Conservation (phyloP, 2,888 invertebrate genomes). For the Volucella zonaria region DNA sequence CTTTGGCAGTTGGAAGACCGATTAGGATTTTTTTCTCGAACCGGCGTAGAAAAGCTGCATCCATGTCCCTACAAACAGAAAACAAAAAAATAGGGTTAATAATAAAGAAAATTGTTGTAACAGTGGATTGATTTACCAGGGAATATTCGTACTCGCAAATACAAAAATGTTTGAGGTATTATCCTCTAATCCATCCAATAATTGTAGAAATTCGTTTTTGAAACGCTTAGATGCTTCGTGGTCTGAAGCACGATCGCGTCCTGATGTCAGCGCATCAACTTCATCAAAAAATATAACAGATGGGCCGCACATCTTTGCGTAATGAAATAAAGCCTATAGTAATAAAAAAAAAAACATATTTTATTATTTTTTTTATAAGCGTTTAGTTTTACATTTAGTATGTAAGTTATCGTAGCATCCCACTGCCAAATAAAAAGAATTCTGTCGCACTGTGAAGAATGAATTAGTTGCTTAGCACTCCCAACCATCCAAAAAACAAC, state of each 20-base stretch:
- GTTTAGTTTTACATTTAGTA: no score
- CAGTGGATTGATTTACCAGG: slow-evolving; percentile 87
- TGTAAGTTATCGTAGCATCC: no score
- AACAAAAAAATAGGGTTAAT: not conserved
- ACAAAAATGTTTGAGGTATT: slow-evolving; percentile 86
- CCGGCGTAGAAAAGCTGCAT: slow-evolving; percentile 92
- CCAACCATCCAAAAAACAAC: no score
- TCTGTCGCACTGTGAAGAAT: no score
- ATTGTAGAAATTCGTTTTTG: slow-evolving; percentile 93
- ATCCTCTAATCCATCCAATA: slow-evolving; percentile 90
- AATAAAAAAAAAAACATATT: not conserved
- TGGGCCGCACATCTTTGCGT: slow-evolving; percentile 92
- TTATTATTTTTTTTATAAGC: no score
- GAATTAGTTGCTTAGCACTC: no score
- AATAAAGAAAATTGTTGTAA: no score
- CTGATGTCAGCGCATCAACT: slow-evolving; percentile 92
- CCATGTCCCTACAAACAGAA: slow-evolving; percentile 88
- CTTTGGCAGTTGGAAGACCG: slow-evolving; percentile 87
- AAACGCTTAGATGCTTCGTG: slow-evolving; percentile 94
- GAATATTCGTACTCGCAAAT: slow-evolving; percentile 94
- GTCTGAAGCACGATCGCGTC: slow-evolving; percentile 86
- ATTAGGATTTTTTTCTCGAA: slow-evolving; percentile 94
- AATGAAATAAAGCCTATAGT: slow-evolving; percentile 90
- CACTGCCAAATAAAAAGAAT: no score
- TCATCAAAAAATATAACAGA: slow-evolving; percentile 97